A percentile compares a stretch with the other conserved stretches of the same genome.
Evolutionary conservation across 2,888 invertebrate genomes (phyloP).

Genomic region (Hemithea aestivaria): DNA sequence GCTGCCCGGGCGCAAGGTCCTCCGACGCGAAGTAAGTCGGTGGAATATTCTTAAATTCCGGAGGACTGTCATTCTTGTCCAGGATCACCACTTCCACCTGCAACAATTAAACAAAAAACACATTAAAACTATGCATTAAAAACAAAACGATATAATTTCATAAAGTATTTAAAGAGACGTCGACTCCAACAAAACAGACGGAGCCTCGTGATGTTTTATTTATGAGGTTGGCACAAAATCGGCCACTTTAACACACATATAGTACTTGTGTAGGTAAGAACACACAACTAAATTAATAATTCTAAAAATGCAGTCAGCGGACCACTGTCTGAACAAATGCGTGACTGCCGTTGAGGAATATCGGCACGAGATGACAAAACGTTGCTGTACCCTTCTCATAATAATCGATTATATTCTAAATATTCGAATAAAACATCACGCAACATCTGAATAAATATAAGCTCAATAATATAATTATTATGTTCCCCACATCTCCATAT

Average conservation of each 20-base stretch:
- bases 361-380: slow-evolving; percentile 46
- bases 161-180: slow-evolving; percentile 40
- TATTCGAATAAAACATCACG: slow-evolving; percentile 11
- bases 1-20: slow-evolving; percentile 89
- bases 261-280: slow-evolving; percentile 46
- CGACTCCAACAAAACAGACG: slow-evolving; percentile 50
- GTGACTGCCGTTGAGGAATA: slow-evolving; percentile 38
- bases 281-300: slow-evolving; percentile 71
- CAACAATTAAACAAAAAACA: slow-evolving; percentile 54
- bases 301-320: slow-evolving; percentile 70
- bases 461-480: background rate
- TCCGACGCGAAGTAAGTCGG: slow-evolving; percentile 89
- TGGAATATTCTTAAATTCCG: slow-evolving; percentile 88
- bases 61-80: slow-evolving; percentile 98
- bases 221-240: slow-evolving; percentile 67
- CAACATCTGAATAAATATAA: slow-evolving; percentile 1
- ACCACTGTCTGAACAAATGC: slow-evolving; percentile 53
- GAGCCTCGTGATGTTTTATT: slow-evolving; percentile 64
- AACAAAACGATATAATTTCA: slow-evolving; percentile 48
- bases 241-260: slow-evolving; percentile 64
- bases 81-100: slow-evolving; percentile 92
- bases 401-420: slow-evolving; percentile 24
- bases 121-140: no score
- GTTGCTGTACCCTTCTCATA: slow-evolving; percentile 36
- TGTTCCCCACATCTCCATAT: slow-evolving; percentile 15